Evolutionary conservation across 2,797 vertebrate species (phyloP), one percentile per base, ranked within the genome.

Genomic region (Gobio occitaniae): DNA sequence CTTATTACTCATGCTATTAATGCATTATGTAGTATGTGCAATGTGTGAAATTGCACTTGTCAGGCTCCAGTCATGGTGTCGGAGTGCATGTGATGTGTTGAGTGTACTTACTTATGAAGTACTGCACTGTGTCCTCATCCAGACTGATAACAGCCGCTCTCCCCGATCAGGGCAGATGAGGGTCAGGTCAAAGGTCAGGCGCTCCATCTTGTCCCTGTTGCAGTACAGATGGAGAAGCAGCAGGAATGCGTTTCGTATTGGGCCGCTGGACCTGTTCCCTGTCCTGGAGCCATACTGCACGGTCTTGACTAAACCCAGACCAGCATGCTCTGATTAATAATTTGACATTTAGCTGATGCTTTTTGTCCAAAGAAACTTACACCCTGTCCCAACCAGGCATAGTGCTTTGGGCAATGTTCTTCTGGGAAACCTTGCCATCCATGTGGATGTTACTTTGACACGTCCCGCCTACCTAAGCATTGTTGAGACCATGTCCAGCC

Each of bases 181-280:
- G 80, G 85, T 84, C 59, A 12, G 74, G 82, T 77, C 85, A 84
- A 61, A 88, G 69, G 59, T 86, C 76, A 78, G 78, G 13, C 29
- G 11, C 76, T 85, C 76, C 88, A 77, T 65, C 79, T 89, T 48
- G 68, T 79, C 78, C 50, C 29, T 48, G 69, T 71, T 82, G 70
- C 83, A 80, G 86, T 83, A 71, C 83, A 87, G 81, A 87, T 87
- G 86, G 88, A 80, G 80, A 68, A 83, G 48, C 88, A 80, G 86
- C 80, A 83, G 85, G 88, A 74, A 76, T 80, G 85, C 80, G 36
- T 82, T 87, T 86, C 21, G n/a, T 48, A 77, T 38, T 25, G 69
- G 76, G 66, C 65, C 56, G 48, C 82, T 86, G 87, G 87, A 84
- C 79, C 29, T 25, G 68, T 25, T 65, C 72, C 47, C 77, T 44